A percentile compares a stretch with the other conserved stretches of the same genome.
Evolutionary conservation across 2,113 vertebrate species (phyloP).

Genomic region (Ramphastos sulfuratus): DNA sequence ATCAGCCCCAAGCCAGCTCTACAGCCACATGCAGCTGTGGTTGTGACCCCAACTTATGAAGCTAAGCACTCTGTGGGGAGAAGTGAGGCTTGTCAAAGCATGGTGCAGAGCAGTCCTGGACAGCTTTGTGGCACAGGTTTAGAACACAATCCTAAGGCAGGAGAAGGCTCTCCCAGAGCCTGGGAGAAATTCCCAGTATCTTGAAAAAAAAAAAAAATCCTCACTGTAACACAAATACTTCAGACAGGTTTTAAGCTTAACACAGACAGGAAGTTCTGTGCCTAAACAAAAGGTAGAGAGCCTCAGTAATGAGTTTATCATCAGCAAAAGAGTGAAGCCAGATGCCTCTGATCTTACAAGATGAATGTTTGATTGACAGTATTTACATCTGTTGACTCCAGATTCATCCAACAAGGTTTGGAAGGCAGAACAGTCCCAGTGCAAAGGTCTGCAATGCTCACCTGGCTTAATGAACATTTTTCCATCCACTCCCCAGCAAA

Average conservation of each 20-base stretch:
- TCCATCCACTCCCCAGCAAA: neutral
- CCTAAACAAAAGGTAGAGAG: neutral
- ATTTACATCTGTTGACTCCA: neutral
- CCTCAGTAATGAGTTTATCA: neutral
- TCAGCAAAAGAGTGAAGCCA: neutral
- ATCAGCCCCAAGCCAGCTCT: neutral
- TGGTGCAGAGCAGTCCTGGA: neutral
- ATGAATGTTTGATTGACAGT: neutral
- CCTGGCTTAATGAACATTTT: neutral
- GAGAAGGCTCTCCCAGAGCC: neutral
- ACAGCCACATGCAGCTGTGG: neutral
- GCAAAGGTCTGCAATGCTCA: neutral
- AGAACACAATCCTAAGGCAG: neutral
- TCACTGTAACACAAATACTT: neutral
- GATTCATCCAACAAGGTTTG: neutral
- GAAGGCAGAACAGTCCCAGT: neutral
- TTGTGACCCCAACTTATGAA: neutral
- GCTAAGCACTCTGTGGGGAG: neutral
- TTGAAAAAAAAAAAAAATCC: too few relatives aligned
- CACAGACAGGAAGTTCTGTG: neutral
- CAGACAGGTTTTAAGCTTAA: neutral
- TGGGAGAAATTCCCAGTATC: neutral
- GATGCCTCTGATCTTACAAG: neutral
- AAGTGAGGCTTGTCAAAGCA: neutral
- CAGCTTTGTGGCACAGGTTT: neutral